Base-by-base conservation (phyloP, 35 echinoderm and acorn worm species). In the Ophioderma brevispina region DNA sequence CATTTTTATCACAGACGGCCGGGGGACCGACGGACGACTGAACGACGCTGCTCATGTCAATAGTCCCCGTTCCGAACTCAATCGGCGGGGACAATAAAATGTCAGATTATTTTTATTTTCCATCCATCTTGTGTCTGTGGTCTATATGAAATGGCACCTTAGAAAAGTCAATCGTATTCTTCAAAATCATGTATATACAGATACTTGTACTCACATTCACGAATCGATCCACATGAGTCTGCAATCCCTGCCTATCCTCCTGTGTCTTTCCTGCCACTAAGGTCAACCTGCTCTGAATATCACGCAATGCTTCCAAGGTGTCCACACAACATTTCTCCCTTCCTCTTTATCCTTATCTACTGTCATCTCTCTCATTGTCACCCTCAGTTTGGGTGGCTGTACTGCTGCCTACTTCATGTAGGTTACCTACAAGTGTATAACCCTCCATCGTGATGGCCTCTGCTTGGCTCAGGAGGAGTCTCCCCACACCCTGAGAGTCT, bases 401-500 rank as follows among this genome's bases (percentile, higher is more conserved):
- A 46, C 17, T 17, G 5, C 41, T 46, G n/a, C n/a, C n/a, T n/a
- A n/a, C n/a, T 52, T 52, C 46, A 52, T 52, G 46, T 25, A 70
- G 59, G n/a, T 70, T 25, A 25, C 59, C 59, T 6, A 70, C 59
- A 15, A 21, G 15, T 18, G 15, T 25, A 70, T 25, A 18, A 6
- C 5, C 59, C 17, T 1, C 59, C 28, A 2, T 30, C 15, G 4
- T 70, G 59, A 70, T 70, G 59, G 59, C 59, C n/a, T 70, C 59
- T 30, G 59, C 59, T 25, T 70, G 59, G 59, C 59, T 70, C 28
- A 70, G 59, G 28, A 25, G n/a, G 2, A 25, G n/a, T 6, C 10
- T 70, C 28, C n/a, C 59, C n/a, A 70, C 59, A 30, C 59, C 59
- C n/a, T 70, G 59, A 70, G 59, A 70, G n/a, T 70, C 59, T 70